phyloP scores from a whole-genome alignment of 2,888 invertebrate species.

The Ctena decussata region DNA sequence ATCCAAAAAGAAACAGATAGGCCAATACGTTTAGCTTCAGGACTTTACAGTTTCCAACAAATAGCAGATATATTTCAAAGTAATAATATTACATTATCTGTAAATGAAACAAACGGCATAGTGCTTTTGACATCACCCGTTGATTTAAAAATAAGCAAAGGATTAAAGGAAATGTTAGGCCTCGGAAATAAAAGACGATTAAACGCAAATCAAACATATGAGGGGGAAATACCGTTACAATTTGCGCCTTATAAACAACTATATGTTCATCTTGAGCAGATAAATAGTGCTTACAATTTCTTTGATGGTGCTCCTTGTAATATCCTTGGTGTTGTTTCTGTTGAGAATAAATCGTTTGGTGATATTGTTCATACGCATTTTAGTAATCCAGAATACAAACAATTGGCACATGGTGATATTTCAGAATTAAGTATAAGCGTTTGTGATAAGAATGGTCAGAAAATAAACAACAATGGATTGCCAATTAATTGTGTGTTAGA shows the following conservation, averaged over 20 bases:
- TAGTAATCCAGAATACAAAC: constrained; percentile 47
- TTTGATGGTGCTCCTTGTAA: constrained; percentile 46
- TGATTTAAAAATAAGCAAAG: constrained; percentile 43
- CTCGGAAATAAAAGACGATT: constrained; percentile 40
- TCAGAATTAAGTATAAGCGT: constrained; percentile 37
- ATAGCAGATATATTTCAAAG: constrained; percentile 37
- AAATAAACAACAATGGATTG: constrained; percentile 43
- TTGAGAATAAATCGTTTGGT: constrained; percentile 51
- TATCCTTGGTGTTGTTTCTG: constrained; percentile 42
- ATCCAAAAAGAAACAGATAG: not conserved
- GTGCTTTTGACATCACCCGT: constrained; percentile 23
- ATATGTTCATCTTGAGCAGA: constrained; percentile 47
- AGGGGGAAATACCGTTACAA: constrained; percentile 34
- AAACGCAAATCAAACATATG: constrained; percentile 25
- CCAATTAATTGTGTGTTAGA: constrained; percentile 46
- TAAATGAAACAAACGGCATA: constrained; percentile 50
- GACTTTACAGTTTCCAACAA: constrained; percentile 45
- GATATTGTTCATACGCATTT: constrained; percentile 39
- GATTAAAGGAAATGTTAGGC: constrained; percentile 32
- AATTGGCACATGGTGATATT: constrained; percentile 30
- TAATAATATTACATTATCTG: constrained; percentile 35
- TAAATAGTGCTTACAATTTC: constrained; percentile 41
- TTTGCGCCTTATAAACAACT: constrained; percentile 40
- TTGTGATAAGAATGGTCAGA: constrained; percentile 33
- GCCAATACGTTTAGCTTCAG: constrained; percentile 27